Evolutionary conservation across 1,140 invertebrate genomes (phyloP).

Genomic region (Drosophila punjabiensis): DNA sequence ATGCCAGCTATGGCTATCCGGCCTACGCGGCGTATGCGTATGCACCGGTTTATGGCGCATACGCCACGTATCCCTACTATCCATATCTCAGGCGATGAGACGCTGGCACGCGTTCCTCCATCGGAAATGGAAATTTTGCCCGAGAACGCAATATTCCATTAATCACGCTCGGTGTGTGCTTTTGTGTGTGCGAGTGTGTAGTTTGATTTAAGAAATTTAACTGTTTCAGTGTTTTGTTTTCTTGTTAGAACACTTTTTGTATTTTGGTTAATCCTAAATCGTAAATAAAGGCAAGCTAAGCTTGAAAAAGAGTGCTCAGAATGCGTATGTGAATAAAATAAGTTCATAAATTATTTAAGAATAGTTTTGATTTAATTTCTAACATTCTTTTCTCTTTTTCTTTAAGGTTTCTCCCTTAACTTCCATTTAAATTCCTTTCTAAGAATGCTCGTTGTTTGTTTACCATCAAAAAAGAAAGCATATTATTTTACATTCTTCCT

Average conservation of each 20-base stretch:
- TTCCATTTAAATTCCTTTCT: neutral
- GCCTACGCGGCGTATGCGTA: slow-evolving; percentile 75
- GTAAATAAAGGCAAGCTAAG: neutral
- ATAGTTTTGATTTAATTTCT: neutral
- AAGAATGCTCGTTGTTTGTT: neutral
- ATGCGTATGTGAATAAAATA: neutral
- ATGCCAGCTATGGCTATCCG: slow-evolving; percentile 69
- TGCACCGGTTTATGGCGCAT: slow-evolving; percentile 66
- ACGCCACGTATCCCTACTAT: slow-evolving; percentile 76
- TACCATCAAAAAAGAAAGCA: too few relatives aligned
- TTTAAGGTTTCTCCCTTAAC: neutral
- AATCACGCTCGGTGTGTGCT: neutral
- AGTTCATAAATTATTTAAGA: neutral
- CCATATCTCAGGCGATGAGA: slow-evolving; percentile 72
- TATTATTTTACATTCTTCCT: neutral
- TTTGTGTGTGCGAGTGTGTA: neutral
- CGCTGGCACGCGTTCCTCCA: slow-evolving; percentile 7
- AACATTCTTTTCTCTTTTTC: neutral
- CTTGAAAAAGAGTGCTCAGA: neutral
- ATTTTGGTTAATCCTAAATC: neutral
- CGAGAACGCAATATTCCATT: slow-evolving; percentile 3
- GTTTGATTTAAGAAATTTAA: slow-evolving; percentile 12
- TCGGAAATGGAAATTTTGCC: slow-evolving; percentile 9
- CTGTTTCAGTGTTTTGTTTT: neutral
- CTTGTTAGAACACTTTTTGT: neutral